A percentile compares a stretch with the other conserved stretches of the same genome.
phyloP scores from a whole-genome alignment of 2,797 vertebrate genomes.

The Halcyon leucocephala region DNA sequence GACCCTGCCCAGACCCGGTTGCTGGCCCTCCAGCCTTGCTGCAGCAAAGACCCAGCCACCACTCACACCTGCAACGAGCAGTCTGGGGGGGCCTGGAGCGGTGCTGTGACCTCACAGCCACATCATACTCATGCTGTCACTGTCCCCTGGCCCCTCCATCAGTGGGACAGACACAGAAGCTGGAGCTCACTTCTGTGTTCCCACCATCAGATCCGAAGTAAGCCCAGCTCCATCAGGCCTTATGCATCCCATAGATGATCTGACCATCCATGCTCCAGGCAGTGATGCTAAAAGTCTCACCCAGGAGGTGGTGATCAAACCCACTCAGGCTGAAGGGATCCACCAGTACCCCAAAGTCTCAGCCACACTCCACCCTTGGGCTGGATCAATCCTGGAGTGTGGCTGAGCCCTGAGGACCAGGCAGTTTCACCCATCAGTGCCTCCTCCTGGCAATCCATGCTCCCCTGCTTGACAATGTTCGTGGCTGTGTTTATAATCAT shows the following conservation, averaged over 20 bases:
- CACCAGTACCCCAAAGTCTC: background rate
- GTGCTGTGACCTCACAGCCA: rapidly evolving
- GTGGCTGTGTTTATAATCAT: background rate
- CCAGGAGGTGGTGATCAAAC: background rate
- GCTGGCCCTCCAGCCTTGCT: background rate
- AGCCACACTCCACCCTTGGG: rapidly evolving
- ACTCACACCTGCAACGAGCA: background rate
- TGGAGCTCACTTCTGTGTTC: background rate
- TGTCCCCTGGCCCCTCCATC: background rate
- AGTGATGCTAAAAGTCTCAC: background rate
- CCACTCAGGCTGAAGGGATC: rapidly evolving
- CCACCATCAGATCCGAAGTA: rapidly evolving
- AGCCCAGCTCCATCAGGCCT: background rate
- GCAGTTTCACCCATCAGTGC: background rate
- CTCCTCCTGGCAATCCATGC: background rate
- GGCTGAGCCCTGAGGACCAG: background rate
- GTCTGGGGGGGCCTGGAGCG: rapidly evolving
- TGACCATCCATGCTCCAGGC: rapidly evolving
- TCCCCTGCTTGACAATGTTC: background rate
- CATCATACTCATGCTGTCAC: rapidly evolving
- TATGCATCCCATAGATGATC: background rate
- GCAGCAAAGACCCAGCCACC: background rate
- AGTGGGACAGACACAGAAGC: rapidly evolving
- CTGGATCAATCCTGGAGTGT: rapidly evolving
- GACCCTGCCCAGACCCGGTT: too few relatives aligned